Base-by-base conservation (phyloP, 2,888 invertebrate genomes). In the Meghimatium bilineatum region DNA sequence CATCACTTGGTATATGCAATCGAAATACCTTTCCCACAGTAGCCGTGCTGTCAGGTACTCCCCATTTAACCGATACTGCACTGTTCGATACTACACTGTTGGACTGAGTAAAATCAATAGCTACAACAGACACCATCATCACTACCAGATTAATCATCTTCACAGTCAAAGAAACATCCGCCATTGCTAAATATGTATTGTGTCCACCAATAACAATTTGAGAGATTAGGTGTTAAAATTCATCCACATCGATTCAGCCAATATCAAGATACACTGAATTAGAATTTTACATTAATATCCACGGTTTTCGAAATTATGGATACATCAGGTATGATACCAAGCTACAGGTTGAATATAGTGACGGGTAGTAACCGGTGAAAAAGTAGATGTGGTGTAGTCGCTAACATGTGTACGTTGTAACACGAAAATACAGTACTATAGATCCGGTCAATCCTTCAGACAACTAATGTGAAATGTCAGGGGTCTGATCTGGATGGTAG, bases 1-100 rank as follows among this genome's bases (percentile, higher is more conserved):
- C 86, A 63, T 86, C 86, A 17, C 80, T 63, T 12, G 85, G 84
- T 32, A 86, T 84, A 71, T 86, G 85, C 74, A 96, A 95, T 88
- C 95, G 95, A 94, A 97, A 96, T 85, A 96, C 94, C 91, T 95
- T 96, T 74, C 97, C 97, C 34, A 96, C 95, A 87, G 95, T 95
- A 89, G 96, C 96, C 88, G 95, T 95, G 56, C 90, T 88, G 85
- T 92, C 91, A 0, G 90, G 88, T n/a, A 92, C 89, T 49, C 91
- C 91, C 91, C 91, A 92, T 56, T 87, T 86, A 74, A 91, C 77
- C 0, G 88, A 83, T 85, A 91, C 87, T 0, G 66, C 67, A 26
- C 34, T n/a, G n/a, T n/a, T n/a, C 0, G 88, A 83, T 85, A 91
- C 87, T 0, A 66, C 67, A 26, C 34, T n/a, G 44, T 44, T 44